Evolutionary conservation across 1,140 invertebrate genomes (phyloP), one percentile per base, ranked within the genome.

Genomic region (Belonocnema kinseyi): DNA sequence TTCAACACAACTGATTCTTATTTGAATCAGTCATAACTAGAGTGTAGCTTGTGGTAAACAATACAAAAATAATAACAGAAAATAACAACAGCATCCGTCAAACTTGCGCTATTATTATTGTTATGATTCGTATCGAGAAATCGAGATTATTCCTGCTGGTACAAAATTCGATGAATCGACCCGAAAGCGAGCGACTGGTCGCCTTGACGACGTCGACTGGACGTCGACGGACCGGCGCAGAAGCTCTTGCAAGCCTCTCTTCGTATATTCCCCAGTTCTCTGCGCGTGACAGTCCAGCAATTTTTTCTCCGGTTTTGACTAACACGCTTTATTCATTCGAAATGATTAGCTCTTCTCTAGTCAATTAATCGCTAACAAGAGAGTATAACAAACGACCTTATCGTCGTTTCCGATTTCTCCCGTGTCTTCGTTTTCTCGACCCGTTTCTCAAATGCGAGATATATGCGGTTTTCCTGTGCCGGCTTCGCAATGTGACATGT

Each of bases 91-190:
- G 40, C 40, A 50, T 72, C 50, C 17, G 46, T 11, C 7, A 72
- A 50, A 16, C 14, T 14, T 53, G 14, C 52, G 26, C 5, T 33
- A 54, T 53, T n/a, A 10, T 46, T 11, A 51, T 72, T 72, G 21
- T 70, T 70, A 33, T 26, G 53, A 53, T 58, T 26, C 5, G 19
- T 58, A 58, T 75, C 74, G 74, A 75, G 74, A 40, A 66, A 75
- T 75, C 54, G 58, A 75, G 26, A 75, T 50, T 21, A 40, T 66
- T 66, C n/a, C 26, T 14, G 19, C 26, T 14, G 14, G 52, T 33
- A 46, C 33, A 61, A 81, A 33, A 33, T 88, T 87, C 87, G 81
- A 88, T 83, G 77, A 72, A 87, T 89, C 87, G 87, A 89, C 85
- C 81, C 80, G 53, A 74, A 74, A 79, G 77, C 78, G 75, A 74